Evolutionary conservation across 2,797 vertebrate species (phyloP).

Genomic region (Pangasius mekongensis): DNA sequence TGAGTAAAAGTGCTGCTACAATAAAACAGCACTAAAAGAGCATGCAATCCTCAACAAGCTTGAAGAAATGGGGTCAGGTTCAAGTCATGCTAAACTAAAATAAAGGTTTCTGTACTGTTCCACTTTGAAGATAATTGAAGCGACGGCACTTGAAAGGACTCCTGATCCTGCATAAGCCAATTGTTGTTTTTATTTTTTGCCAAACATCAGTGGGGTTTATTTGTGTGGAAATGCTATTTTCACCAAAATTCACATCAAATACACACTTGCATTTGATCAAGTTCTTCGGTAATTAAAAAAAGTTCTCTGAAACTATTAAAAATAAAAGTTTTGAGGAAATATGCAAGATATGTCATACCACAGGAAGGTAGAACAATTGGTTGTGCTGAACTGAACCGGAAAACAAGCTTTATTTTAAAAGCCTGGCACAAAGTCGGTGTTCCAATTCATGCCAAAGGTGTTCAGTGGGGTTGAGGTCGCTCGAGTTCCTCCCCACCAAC

Average conservation of each 20-base stretch:
- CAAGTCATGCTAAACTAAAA: slow-evolving; percentile 73
- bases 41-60: slow-evolving; percentile 77
- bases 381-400: slow-evolving; percentile 41
- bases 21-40: slow-evolving; percentile 76
- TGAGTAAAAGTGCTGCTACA: slow-evolving; percentile 75
- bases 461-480: not conserved
- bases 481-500: not conserved
- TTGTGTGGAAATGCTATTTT: slow-evolving; percentile 69
- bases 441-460: not conserved
- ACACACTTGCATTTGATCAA: slow-evolving; percentile 53
- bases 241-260: slow-evolving; percentile 70
- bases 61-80: slow-evolving; percentile 79
- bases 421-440: not conserved
- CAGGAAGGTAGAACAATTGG: slow-evolving; percentile 57
- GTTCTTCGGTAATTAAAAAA: slow-evolving; percentile 72
- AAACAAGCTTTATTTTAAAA: slow-evolving; percentile 29
- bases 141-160: slow-evolving; percentile 73
- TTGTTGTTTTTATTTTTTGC: slow-evolving; percentile 67
- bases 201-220: slow-evolving; percentile 65
- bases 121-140: slow-evolving; percentile 79
- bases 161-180: slow-evolving; percentile 66
- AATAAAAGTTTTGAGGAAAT: slow-evolving; percentile 60
- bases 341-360: slow-evolving; percentile 57
- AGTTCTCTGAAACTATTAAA: slow-evolving; percentile 71
- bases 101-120: slow-evolving; percentile 73